Conservation (phyloP, 2,797 vertebrate species). For the Paratrypauchen microcephalus region DNA sequence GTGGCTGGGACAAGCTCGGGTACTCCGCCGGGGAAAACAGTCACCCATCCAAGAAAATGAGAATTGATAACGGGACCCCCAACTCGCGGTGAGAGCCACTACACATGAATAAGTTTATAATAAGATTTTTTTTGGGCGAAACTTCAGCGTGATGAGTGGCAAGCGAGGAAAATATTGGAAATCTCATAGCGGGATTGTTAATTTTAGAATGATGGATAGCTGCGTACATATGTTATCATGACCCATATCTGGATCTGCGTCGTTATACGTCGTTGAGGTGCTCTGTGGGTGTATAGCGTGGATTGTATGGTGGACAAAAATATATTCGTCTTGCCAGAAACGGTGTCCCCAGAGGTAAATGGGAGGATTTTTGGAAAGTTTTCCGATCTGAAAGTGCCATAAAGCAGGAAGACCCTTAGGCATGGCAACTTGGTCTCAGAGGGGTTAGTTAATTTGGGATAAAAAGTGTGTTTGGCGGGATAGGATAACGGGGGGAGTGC, state of each 20-base stretch:
- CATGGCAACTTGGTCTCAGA: not conserved
- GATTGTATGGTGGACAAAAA: not conserved
- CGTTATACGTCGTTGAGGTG: constrained; percentile 3
- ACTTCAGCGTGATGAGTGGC: constrained; percentile 37
- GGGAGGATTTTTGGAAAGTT: not conserved
- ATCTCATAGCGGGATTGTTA: constrained; percentile 51
- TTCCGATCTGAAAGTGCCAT: not conserved
- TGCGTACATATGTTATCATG: constrained; percentile 25
- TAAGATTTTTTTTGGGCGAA: constrained; percentile 60
- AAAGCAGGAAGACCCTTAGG: constrained; percentile 1
- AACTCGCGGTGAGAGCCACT: constrained; percentile 62
- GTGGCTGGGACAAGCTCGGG: constrained; percentile 72
- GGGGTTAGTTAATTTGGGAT: not conserved
- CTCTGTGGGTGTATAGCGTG: not conserved
- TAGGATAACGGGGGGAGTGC: too few relatives aligned
- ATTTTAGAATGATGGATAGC: constrained; percentile 33
- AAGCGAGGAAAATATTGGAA: constrained; percentile 29
- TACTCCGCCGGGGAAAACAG: constrained; percentile 71
- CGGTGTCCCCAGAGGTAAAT: not conserved
- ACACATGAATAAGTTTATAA: constrained; percentile 68
- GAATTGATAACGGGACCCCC: constrained; percentile 75
- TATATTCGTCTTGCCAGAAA: not conserved
- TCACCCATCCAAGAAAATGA: constrained; percentile 88
- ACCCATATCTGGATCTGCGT: constrained; percentile 20
- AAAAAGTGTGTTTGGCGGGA: not conserved